These are phyloP conservation scores for Ictalurus furcatus DNA, from an alignment of 2,113 vertebrate genomes.

Conservation along the genomic window DNA sequence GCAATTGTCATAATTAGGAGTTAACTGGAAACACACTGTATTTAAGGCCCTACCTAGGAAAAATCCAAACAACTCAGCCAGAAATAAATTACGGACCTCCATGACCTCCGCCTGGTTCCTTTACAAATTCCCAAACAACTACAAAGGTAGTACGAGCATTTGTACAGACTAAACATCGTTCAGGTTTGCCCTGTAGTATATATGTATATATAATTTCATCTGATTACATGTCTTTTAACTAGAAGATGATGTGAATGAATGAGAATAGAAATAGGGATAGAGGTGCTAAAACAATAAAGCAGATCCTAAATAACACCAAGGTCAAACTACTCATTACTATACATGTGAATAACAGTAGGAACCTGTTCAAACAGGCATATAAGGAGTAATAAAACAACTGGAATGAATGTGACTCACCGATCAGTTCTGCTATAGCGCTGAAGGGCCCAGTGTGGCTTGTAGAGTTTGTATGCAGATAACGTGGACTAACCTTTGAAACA, in stretches of 20 bases:
- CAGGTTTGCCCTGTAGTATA: too few relatives aligned
- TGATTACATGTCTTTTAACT: too few relatives aligned
- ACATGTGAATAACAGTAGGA: neutral
- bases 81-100: too few relatives aligned
- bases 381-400: neutral
- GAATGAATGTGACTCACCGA: slow-evolving; percentile 80
- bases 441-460: slow-evolving; percentile 98
- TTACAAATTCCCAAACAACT: too few relatives aligned
- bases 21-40: too few relatives aligned
- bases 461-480: slow-evolving; percentile 92
- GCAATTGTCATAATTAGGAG: too few relatives aligned
- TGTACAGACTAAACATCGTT: too few relatives aligned
- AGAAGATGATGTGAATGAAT: neutral
- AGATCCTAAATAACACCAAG: neutral
- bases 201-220: too few relatives aligned
- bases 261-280: neutral
- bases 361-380: neutral
- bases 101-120: too few relatives aligned
- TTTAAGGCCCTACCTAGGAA: too few relatives aligned
- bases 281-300: neutral
- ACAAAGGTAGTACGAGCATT: too few relatives aligned
- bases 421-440: slow-evolving; percentile 93
- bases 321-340: neutral
- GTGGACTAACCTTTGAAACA: slow-evolving; percentile 83
- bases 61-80: too few relatives aligned